A percentile compares a stretch with the other conserved stretches of the same genome.
These are phyloP conservation scores for Ichneumon xanthorius DNA, from an alignment of 2,888 invertebrate species.

Conservation along the genomic window DNA sequence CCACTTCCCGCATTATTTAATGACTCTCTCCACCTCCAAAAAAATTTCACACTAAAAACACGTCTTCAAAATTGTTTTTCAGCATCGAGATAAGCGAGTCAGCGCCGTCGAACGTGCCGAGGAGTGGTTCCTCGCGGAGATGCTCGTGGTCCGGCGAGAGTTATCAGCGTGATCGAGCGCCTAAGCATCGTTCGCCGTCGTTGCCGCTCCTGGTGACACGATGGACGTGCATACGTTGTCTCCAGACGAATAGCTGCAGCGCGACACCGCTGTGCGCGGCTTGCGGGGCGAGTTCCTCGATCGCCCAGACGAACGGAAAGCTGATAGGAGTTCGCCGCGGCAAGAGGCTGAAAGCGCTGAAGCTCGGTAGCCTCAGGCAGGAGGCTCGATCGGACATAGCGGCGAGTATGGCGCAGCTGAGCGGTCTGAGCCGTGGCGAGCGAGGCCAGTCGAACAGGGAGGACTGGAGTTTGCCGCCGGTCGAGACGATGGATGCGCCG, in stretches of 20 bases:
- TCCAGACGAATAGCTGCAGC: slow-evolving; percentile 89
- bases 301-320: slow-evolving; percentile 79
- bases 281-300: slow-evolving; percentile 87
- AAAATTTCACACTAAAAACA: neutral
- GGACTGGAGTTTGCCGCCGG: slow-evolving; percentile 81
- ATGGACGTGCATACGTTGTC: slow-evolving; percentile 91
- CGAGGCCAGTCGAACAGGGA: slow-evolving; percentile 77
- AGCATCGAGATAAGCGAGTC: slow-evolving; percentile 72
- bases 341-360: slow-evolving; percentile 79
- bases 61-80: slow-evolving; percentile 36
- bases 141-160: slow-evolving; percentile 79
- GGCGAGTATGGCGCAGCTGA: slow-evolving; percentile 81
- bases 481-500: slow-evolving; percentile 79
- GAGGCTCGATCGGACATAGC: slow-evolving; percentile 72
- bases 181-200: slow-evolving; percentile 78
- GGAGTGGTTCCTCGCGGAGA: slow-evolving; percentile 73
- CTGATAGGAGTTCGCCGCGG: slow-evolving; percentile 82
- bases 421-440: slow-evolving; percentile 80
- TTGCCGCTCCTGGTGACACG: slow-evolving; percentile 80
- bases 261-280: slow-evolving; percentile 90
- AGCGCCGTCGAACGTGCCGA: slow-evolving; percentile 58
- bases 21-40: neutral
- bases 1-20: neutral
- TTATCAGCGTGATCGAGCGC: slow-evolving; percentile 66
- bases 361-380: slow-evolving; percentile 70